These are phyloP conservation scores for Pemphredon lugubris DNA, from an alignment of 2,888 invertebrate genomes.

Conservation along the genomic window DNA sequence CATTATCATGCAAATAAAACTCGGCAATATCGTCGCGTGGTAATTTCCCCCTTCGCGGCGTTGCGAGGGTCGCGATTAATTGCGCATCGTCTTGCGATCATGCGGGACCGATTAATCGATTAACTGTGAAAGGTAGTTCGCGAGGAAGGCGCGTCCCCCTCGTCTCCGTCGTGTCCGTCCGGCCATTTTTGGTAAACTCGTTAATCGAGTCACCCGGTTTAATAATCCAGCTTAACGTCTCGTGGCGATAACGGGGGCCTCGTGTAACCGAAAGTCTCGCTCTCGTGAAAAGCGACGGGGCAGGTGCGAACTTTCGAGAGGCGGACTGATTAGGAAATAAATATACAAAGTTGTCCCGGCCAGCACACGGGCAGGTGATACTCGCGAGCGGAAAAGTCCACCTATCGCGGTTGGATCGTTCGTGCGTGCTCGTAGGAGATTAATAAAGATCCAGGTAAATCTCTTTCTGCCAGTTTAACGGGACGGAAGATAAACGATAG, in stretches of 20 bases:
- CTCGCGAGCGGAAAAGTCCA: slow-evolving; percentile 53
- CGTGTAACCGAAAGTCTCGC: background rate
- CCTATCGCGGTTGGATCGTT: slow-evolving; percentile 15
- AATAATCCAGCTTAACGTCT: slow-evolving; percentile 12
- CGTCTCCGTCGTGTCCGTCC: no score
- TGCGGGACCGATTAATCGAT: slow-evolving; percentile 49
- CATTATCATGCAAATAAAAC: no score
- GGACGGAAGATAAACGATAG: slow-evolving; percentile 1
- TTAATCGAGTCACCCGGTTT: slow-evolving; percentile 48
- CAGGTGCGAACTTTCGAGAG: slow-evolving; percentile 52
- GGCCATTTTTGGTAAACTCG: slow-evolving; percentile 36
- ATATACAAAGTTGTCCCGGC: slow-evolving; percentile 19
- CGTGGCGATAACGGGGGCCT: background rate
- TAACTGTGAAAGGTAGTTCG: slow-evolving; percentile 38
- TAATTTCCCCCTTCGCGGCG: no score
- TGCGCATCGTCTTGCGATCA: no score
- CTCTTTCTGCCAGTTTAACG: background rate
- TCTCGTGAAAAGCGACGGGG: slow-evolving; percentile 3
- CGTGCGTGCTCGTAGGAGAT: background rate
- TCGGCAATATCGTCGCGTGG: no score
- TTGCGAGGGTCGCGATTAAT: no score
- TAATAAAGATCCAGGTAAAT: background rate
- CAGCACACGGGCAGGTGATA: slow-evolving; percentile 35
- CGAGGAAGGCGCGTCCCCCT: background rate
- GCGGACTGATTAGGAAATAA: slow-evolving; percentile 45